Percentiles rank a stretch among this genome's conserved stretches.
Conservation (phyloP, 2,888 invertebrate species). For the Tipula lateralis region DNA sequence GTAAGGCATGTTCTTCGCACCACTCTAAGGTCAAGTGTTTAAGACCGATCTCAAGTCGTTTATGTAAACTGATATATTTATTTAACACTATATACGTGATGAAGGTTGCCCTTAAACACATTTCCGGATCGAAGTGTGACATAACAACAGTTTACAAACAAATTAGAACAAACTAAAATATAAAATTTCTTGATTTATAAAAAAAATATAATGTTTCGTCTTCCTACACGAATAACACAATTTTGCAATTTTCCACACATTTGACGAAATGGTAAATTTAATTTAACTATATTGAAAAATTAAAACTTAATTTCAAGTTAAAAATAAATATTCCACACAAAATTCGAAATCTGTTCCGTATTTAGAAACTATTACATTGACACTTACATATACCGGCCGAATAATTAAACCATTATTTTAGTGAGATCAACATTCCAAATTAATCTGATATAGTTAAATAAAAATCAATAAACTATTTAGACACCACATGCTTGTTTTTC, state of each 20-base stretch:
- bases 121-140: background rate
- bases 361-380: background rate
- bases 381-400: background rate
- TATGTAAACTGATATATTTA: background rate
- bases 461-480: background rate
- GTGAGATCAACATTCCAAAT: background rate
- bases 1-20: background rate
- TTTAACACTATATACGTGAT: background rate
- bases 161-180: background rate
- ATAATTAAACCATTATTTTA: background rate
- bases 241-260: conserved; percentile 19
- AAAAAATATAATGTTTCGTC: background rate
- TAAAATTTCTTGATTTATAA: background rate
- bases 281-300: background rate
- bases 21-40: background rate
- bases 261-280: conserved; percentile 1
- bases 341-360: background rate
- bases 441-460: background rate
- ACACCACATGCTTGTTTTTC: background rate
- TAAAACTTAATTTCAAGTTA: background rate
- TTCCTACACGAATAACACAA: background rate
- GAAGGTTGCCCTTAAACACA: background rate
- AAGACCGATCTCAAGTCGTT: background rate
- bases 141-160: background rate
- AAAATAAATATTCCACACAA: background rate